Evolutionary conservation across 2,797 vertebrate species (phyloP), one percentile per base, ranked within the genome.

Genomic region (Gobio occitaniae): DNA sequence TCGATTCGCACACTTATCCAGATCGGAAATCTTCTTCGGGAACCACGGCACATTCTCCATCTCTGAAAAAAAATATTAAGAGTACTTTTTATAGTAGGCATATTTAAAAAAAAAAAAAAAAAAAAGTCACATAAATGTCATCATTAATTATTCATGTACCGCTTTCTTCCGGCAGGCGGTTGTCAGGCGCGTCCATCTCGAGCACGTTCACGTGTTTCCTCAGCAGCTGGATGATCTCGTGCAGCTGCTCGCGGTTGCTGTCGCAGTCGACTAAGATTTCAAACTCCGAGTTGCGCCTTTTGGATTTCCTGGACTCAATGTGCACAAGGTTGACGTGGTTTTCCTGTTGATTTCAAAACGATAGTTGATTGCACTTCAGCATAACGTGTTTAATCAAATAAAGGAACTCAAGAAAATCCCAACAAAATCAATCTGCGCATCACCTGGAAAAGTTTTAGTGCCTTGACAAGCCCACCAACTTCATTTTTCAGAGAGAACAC

Each of bases 401-500:
- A 69, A n/a, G 6, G 8, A 72, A 54, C 2, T 8, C 52, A 50
- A 56, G 8, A 66, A 6, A 12, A 41, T 25, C 1, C 8, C 2
- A 13, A 38, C 17, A 19, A 50, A 50, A 5, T 52, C 0, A 84
- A 29, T 91, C 17, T 9, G 36, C 32, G 0, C 16, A 11, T 66
- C 15, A 99, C 98, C 95, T 99, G 98, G 90, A 99, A 99, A 83
- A 98, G 96, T 94, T 97, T 98, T 59, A 99, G 94, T 4, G 97
- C 97, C 93, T 98, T 99, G 52, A 98, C 96, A 72, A 99, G 96
- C 83, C 98, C 98, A 85, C 97, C 98, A 1, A 99, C 95, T 94
- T 99, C 98, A 95, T 99, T 99, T 92, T 98, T 99, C 87, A 99
- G 94, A 70, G 98, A 98, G 92, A 99, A 99, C 90, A 99, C 96